These are phyloP conservation scores for Zeugodacus cucurbitae DNA, from an alignment of 1,140 invertebrate genomes.

Conservation along the genomic window DNA sequence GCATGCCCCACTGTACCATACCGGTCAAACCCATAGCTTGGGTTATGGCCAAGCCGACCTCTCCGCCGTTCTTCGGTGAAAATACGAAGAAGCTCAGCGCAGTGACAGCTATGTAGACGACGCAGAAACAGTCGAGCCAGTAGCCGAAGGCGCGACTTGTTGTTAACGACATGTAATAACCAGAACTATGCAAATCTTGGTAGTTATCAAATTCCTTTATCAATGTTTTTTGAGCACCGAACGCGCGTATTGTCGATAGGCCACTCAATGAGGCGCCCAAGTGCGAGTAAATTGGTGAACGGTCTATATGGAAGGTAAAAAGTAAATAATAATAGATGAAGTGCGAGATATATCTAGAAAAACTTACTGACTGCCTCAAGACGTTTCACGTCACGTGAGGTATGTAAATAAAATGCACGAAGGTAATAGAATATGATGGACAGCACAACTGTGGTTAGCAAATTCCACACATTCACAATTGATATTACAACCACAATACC, in stretches of 20 bases:
- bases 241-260: conserved; percentile 89
- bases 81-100: conserved; percentile 78
- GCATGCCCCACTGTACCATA: conserved; percentile 87
- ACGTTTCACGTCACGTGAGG: conserved; percentile 86
- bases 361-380: conserved; percentile 88
- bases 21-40: conserved; percentile 84
- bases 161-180: conserved; percentile 73
- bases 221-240: conserved; percentile 80
- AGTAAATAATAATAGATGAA: not conserved
- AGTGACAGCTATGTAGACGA: conserved; percentile 76
- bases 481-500: conserved; percentile 82
- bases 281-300: conserved; percentile 88
- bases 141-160: conserved; percentile 79
- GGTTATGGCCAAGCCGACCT: conserved; percentile 84
- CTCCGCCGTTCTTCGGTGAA: conserved; percentile 72
- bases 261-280: conserved; percentile 90
- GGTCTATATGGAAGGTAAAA: conserved; percentile 67
- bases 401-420: conserved; percentile 81
- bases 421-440: conserved; percentile 79
- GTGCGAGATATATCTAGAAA: not conserved
- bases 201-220: conserved; percentile 83
- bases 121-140: conserved; percentile 81
- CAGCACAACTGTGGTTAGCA: conserved; percentile 77
- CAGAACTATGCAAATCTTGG: conserved; percentile 78
- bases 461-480: conserved; percentile 79